Evolutionary conservation across 92 coral and sea anemone species (phyloP).

Genomic region (Phenganax stokvisi): DNA sequence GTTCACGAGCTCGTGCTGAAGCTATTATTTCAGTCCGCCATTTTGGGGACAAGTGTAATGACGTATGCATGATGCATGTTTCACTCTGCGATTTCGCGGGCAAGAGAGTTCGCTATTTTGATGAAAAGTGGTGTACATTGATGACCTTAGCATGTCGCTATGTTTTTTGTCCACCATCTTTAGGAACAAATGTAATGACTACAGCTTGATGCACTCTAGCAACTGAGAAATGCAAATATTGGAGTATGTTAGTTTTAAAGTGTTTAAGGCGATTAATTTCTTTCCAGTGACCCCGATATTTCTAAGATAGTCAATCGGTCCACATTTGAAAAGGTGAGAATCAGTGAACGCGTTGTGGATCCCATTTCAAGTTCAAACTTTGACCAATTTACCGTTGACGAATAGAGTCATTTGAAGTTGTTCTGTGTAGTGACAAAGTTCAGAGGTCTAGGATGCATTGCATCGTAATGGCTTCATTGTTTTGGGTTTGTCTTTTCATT

Average conservation of each 20-base stretch:
- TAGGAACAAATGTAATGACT: too few relatives aligned
- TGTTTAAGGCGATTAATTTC: not conserved
- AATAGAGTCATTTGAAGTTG: too few relatives aligned
- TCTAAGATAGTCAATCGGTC: slow-evolving; percentile 16
- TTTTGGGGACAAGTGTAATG: not conserved
- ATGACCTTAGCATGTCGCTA: too few relatives aligned
- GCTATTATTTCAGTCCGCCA: not conserved
- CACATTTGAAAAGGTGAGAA: not conserved
- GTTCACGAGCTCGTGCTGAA: not conserved
- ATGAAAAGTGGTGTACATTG: too few relatives aligned
- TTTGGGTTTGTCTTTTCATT: not conserved
- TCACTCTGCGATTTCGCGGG: not conserved
- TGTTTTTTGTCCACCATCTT: too few relatives aligned
- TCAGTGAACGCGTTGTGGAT: too few relatives aligned
- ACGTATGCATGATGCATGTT: not conserved
- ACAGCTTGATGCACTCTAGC: too few relatives aligned
- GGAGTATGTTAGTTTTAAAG: too few relatives aligned
- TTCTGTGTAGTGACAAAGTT: too few relatives aligned
- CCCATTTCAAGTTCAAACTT: not conserved
- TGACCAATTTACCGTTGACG: too few relatives aligned
- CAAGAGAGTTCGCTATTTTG: too few relatives aligned
- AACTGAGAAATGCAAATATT: too few relatives aligned
- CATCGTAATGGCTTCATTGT: not conserved
- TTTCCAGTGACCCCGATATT: slow-evolving; percentile 32
- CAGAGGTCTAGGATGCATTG: not conserved